Conservation (phyloP, 2,113 vertebrate species). For the Struthio camelus region DNA sequence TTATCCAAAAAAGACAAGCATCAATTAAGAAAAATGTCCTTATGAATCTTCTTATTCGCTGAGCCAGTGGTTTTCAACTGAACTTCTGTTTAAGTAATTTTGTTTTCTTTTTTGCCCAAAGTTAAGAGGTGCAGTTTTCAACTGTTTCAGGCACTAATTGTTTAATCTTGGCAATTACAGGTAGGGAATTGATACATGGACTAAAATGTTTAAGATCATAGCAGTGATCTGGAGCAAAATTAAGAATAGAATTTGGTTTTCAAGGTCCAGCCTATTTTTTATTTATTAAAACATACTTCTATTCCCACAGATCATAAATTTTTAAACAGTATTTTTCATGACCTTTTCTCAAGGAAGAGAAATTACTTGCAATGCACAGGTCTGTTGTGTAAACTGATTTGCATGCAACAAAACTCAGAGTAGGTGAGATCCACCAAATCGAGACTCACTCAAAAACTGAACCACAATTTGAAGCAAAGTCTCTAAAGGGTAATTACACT, state of each 20-base stretch:
- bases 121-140: background rate
- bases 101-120: background rate
- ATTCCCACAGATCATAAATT: background rate
- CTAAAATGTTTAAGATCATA: background rate
- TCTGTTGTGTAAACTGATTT: background rate
- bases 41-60: accelerated
- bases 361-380: background rate
- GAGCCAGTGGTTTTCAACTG: background rate
- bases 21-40: accelerated
- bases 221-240: background rate
- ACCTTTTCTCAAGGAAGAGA: background rate
- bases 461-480: background rate
- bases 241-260: background rate
- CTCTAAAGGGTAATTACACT: background rate
- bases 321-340: background rate
- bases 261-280: background rate
- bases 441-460: background rate
- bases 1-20: background rate
- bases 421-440: accelerated
- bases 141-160: background rate
- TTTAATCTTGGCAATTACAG: background rate
- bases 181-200: accelerated
- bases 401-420: background rate
- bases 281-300: background rate
- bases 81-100: too few species aligned